These are phyloP conservation scores for Sycon ciliatum DNA, from an alignment of 37 sponge, comb jelly and placozoan species.

Conservation along the genomic window DNA sequence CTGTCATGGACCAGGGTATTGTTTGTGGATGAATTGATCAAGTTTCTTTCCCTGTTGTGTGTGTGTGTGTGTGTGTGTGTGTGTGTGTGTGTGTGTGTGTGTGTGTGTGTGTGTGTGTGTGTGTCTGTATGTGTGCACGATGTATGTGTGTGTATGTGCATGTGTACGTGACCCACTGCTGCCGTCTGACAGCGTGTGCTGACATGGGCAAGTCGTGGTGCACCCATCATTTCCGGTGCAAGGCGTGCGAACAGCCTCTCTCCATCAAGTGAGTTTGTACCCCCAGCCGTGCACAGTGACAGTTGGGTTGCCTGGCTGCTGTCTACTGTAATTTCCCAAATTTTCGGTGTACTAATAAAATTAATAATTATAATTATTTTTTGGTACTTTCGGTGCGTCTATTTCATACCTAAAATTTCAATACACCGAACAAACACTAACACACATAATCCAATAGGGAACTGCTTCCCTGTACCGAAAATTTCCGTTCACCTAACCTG, in stretches of 20 bases:
- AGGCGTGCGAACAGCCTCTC: constrained; percentile 67
- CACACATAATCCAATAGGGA: too few species aligned
- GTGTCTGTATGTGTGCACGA: too few species aligned
- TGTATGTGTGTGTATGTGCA: not conserved
- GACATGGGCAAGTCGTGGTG: constrained; percentile 99
- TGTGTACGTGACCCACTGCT: not conserved
- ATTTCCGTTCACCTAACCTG: too few species aligned
- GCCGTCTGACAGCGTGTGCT: not conserved
- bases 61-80: constrained; percentile 2
- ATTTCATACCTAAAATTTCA: too few species aligned
- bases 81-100: not conserved
- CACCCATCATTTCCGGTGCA: constrained; percentile 82
- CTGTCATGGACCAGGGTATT: not conserved
- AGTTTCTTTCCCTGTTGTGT: not conserved
- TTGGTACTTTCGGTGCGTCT: too few species aligned
- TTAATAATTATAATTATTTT: constrained; percentile 12
- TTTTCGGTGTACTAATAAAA: not conserved
- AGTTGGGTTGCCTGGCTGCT: not conserved
- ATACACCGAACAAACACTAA: too few species aligned
- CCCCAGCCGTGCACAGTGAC: not conserved
- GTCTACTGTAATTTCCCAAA: too few species aligned
- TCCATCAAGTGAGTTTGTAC: constrained; percentile 40
- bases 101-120: not conserved
- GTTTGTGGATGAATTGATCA: not conserved
- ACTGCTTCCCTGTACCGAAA: too few species aligned